Base-by-base conservation (phyloP, 2,113 vertebrate genomes). In the Psilopsiagon aymara region DNA sequence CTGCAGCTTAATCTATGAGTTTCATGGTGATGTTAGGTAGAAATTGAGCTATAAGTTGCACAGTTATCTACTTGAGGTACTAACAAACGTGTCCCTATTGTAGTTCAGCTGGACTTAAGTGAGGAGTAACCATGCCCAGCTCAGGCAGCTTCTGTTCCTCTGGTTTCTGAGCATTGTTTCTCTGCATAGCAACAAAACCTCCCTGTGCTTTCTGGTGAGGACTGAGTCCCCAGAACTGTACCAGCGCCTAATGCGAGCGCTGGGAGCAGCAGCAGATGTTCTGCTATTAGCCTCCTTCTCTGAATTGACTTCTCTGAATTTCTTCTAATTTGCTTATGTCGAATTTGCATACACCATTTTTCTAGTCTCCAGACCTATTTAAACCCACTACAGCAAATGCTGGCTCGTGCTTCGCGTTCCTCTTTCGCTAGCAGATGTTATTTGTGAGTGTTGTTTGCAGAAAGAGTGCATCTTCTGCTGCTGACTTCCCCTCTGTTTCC, bases 241-340 rank as follows among this genome's bases (percentile, higher is more conserved):
- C 90, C 80, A 90, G 76, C 55, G 0, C 76, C 82, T 88, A 75
- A 93, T 21, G 79, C 0, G 1, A 88, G 75, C 68, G 78, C 1
- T 64, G 75, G 82, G 88, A 95, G 71, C 55, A 63, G 88, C 31
- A 96, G 90, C 94, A 96, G 95, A 84, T 97, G 90, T 87, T 95
- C 87, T 62, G 62, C 91, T 68, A 57, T 94, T 82, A 96, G 89
- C 70, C 41, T 68, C 28, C 81, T 95, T 51, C 82, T 93, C 78
- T 83, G 93, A 89, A 94, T 37, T 82, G 74, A 90, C 57, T 90
- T 94, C 37, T 84, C 90, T 90, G 88, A 93, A 94, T 96, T 92
- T 90, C 92, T 92, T 92, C 80, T 92, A 31, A 93, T 88, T 93
- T 94, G 60, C 82, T 95, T 80, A 21, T 76, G 90, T 71, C 39